Percentiles rank a stretch among this genome's conserved stretches.
Conservation (phyloP, 2,797 vertebrate species). For the Gymnoscopelus braueri region DNA sequence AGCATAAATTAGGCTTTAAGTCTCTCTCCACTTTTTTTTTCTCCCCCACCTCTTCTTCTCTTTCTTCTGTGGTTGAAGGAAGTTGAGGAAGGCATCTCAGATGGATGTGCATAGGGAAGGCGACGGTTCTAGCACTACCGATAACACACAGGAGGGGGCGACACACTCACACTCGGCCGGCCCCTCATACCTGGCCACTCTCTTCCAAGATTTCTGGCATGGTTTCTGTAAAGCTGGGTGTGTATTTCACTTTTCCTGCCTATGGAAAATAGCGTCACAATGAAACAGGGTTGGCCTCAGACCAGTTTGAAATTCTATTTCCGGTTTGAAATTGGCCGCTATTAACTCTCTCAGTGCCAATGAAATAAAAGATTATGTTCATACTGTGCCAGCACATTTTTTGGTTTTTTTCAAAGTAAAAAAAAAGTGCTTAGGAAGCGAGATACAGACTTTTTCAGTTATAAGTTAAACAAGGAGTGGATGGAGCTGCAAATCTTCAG, state of each 20-base stretch:
- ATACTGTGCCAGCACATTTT: no score
- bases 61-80: constrained; percentile 93
- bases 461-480: no score
- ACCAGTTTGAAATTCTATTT: neutral
- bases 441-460: no score
- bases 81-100: constrained; percentile 98
- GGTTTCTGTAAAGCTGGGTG: constrained; percentile 99
- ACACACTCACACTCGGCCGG: constrained; percentile 87
- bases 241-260: constrained; percentile 81
- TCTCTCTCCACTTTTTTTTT: constrained; percentile 58
- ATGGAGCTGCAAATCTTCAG: no score
- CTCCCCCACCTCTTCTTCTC: constrained; percentile 59
- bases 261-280: constrained; percentile 27
- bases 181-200: constrained; percentile 87
- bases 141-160: constrained; percentile 96
- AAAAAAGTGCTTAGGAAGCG: no score
- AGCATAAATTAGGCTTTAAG: constrained; percentile 47
- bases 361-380: no score
- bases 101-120: constrained; percentile 99
- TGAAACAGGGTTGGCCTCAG: constrained; percentile 35
- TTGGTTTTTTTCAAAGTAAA: no score
- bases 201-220: constrained; percentile 98
- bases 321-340: neutral
- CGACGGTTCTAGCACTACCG: constrained; percentile 98
- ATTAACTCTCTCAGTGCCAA: no score